Conservation (phyloP, 2,113 vertebrate species). For the Chunga burmeisteri region DNA sequence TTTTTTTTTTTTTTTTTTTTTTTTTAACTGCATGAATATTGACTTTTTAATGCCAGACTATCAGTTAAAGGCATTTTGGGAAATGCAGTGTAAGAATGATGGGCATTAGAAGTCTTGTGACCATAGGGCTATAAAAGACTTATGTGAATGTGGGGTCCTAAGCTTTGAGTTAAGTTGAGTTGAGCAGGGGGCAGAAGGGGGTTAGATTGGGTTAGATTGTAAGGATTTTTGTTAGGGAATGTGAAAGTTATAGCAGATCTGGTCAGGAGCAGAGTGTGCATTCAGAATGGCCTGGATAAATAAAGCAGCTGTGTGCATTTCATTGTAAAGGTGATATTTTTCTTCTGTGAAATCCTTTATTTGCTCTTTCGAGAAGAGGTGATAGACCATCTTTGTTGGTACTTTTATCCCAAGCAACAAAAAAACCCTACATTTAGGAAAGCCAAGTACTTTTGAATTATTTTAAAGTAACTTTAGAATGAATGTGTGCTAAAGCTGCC, state of each 20-base stretch:
- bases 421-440: background rate
- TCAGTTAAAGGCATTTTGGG: background rate
- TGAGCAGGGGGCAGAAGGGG: background rate
- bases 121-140: background rate
- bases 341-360: background rate
- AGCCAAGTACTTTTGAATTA: background rate
- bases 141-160: rapidly evolving
- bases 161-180: background rate
- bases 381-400: background rate
- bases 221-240: background rate
- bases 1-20: background rate
- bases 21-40: background rate
- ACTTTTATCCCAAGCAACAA: background rate
- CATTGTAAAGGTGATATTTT: background rate
- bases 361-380: background rate
- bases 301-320: background rate
- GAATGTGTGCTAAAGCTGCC: background rate
- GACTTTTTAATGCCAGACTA: background rate
- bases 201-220: background rate
- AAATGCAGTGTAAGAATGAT: background rate
- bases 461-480: background rate
- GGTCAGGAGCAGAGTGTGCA: background rate
- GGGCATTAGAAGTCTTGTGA: background rate
- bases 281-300: background rate
- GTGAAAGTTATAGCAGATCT: background rate